These are phyloP conservation scores for Chrysopilus asiliformis DNA, from an alignment of 2,888 invertebrate species.

Conservation along the genomic window DNA sequence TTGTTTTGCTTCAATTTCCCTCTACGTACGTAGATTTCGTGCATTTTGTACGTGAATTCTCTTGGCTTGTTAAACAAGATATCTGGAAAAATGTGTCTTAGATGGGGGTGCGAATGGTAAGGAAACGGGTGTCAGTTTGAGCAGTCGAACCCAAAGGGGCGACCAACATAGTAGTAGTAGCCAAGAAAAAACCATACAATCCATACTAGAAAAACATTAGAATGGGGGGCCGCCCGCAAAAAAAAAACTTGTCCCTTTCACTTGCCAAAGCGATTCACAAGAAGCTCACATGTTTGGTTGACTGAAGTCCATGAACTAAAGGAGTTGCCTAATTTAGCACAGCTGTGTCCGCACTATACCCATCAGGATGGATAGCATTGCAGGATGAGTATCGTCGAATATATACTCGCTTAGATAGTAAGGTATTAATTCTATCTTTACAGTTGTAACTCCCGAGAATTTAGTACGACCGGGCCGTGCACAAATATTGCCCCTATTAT, in stretches of 20 bases:
- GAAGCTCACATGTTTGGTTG: background rate
- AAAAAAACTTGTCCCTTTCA: conserved; percentile 1
- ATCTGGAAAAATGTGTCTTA: too few species aligned
- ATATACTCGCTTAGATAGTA: too few species aligned
- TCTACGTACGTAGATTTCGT: too few species aligned
- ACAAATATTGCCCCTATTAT: too few species aligned
- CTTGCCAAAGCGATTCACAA: conserved; percentile 1
- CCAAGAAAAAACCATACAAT: background rate
- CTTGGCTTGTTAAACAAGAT: too few species aligned
- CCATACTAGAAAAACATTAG: background rate
- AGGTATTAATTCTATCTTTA: too few species aligned
- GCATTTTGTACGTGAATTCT: too few species aligned
- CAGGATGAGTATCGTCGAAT: too few species aligned
- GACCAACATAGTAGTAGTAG: background rate
- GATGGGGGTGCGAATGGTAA: background rate
- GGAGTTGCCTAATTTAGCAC: conserved; percentile 2
- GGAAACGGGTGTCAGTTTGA: background rate
- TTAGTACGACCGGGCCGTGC: too few species aligned
- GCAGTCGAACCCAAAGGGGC: background rate
- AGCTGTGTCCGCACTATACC: conserved; percentile 1
- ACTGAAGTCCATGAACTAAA: conserved; percentile 1
- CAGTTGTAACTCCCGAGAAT: too few species aligned
- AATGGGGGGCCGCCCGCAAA: background rate
- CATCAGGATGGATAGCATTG: too few species aligned
- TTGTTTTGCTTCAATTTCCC: too few species aligned